Evolutionary conservation across 2,888 invertebrate species (phyloP), one percentile per base, ranked within the genome.

Genomic region (Dorcus hopei): DNA sequence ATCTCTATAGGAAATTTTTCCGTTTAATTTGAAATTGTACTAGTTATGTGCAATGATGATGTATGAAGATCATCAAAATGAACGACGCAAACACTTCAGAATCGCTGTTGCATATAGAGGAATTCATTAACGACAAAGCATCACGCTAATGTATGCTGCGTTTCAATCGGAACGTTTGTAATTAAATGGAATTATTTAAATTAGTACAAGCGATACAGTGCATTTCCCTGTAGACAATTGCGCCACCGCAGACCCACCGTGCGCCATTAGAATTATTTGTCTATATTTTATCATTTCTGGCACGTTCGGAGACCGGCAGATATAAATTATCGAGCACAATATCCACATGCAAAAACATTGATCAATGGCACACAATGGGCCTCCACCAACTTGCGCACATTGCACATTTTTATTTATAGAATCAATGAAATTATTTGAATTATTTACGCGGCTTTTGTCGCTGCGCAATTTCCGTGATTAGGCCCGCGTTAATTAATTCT

Each of bases 271-370:
- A 69, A 70, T 69, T 65, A 67, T 69, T 70, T 65, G 69, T 68
- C 68, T 68, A 70, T 71, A 69, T 70, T 70, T 72, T 66, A 72
- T 64, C 66, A 68, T 70, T 68, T 70, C 63, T 70, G 65, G 67
- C 68, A 67, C 68, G 68, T 70, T 16, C 66, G 63, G 63, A 67
- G 67, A 59, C 63, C 59, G 58, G 59, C 62, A 58, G 58, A 62
- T 63, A 70, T 70, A 70, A 71, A 70, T 70, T 68, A 69, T 65
- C 58, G 54, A 65, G 68, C 70, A 69, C 70, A 69, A 70, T 71
- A 71, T 70, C 26, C 70, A 68, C 70, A 69, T 68, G 68, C 68
- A 68, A 70, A 70, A 72, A 71, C 71, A 69, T 65, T 71, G 70
- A 71, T 72, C 70, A 70, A 71, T 70, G 64, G 67, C 60, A 65